Conservation (phyloP, 2,797 vertebrate species). For the Neostethus bicornis region DNA sequence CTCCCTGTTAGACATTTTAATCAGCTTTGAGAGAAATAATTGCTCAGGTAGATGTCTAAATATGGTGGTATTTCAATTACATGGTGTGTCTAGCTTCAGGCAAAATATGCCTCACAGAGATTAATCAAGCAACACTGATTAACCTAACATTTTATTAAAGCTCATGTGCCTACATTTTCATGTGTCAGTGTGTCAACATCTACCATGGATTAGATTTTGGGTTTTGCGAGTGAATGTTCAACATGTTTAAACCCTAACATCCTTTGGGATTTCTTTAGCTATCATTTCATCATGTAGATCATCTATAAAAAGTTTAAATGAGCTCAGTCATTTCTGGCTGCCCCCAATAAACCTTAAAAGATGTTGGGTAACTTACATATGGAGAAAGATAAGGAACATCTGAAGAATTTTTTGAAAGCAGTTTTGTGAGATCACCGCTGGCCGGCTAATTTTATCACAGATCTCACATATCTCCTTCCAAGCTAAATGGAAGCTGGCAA, state of each 20-base stretch:
- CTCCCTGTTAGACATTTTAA: slow-evolving; percentile 74
- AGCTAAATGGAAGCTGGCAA: slow-evolving; percentile 28
- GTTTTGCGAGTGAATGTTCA: slow-evolving; percentile 17
- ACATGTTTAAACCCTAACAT: slow-evolving; percentile 21
- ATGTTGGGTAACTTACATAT: slow-evolving; percentile 13
- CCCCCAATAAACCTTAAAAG: neutral
- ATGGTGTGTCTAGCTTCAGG: slow-evolving; percentile 67
- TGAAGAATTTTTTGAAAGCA: slow-evolving; percentile 13
- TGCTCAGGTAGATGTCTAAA: slow-evolving; percentile 80
- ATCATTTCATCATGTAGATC: neutral
- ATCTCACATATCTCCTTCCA: slow-evolving; percentile 15
- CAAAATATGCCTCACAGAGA: slow-evolving; percentile 63
- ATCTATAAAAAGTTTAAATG: slow-evolving; percentile 20
- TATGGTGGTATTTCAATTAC: slow-evolving; percentile 81
- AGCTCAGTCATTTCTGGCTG: slow-evolving; percentile 9
- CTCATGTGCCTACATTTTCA: slow-evolving; percentile 7
- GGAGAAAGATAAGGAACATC: neutral
- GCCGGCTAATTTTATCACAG: slow-evolving; percentile 44
- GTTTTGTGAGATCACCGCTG: slow-evolving; percentile 13
- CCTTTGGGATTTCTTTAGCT: slow-evolving; percentile 26
- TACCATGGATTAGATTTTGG: slow-evolving; percentile 19
- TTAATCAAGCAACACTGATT: slow-evolving; percentile 69
- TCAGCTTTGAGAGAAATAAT: slow-evolving; percentile 79
- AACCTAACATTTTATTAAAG: slow-evolving; percentile 55
- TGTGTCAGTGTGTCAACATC: slow-evolving; percentile 19